A percentile compares a stretch with the other conserved stretches of the same genome.
Evolutionary conservation across 2,797 vertebrate species (phyloP).

Genomic region (Gallinago nigripennis): DNA sequence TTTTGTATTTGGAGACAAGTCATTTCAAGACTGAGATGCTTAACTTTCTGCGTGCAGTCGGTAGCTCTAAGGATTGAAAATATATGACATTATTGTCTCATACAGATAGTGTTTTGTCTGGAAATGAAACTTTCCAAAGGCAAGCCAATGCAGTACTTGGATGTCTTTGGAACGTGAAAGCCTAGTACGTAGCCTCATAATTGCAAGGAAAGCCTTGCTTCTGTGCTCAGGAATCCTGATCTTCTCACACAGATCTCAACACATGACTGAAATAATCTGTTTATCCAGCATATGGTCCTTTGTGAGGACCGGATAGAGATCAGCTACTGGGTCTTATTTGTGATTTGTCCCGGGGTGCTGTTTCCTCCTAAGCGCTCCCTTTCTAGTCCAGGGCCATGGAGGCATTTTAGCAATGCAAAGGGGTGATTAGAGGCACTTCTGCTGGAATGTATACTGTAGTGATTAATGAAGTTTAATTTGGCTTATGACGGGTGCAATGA

Average conservation of each 20-base stretch:
- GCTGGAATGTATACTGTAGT: slow-evolving; percentile 1
- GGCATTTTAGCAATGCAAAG: slow-evolving; percentile 51
- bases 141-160: not conserved
- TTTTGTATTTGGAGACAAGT: not conserved
- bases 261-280: slow-evolving; percentile 52
- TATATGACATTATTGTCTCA: not conserved
- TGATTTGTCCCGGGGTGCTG: not conserved
- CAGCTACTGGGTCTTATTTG: not conserved
- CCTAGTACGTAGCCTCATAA: not conserved
- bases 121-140: not conserved
- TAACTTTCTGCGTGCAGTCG: not conserved
- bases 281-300: slow-evolving; percentile 41
- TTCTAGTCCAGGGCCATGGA: not conserved
- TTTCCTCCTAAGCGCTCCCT: slow-evolving; percentile 18
- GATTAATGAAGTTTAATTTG: slow-evolving; percentile 42
- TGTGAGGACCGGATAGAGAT: not conserved
- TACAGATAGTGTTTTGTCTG: not conserved
- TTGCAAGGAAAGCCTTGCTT: not conserved
- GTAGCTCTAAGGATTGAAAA: not conserved
- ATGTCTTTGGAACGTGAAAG: not conserved
- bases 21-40: not conserved
- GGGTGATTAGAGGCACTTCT: slow-evolving; percentile 40
- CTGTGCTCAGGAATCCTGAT: slow-evolving; percentile 22
- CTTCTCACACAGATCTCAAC: slow-evolving; percentile 22
- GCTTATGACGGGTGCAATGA: not conserved